Evolutionary conservation across 2,113 vertebrate genomes (phyloP), one percentile per base, ranked within the genome.

Genomic region (Scopus umbretta): DNA sequence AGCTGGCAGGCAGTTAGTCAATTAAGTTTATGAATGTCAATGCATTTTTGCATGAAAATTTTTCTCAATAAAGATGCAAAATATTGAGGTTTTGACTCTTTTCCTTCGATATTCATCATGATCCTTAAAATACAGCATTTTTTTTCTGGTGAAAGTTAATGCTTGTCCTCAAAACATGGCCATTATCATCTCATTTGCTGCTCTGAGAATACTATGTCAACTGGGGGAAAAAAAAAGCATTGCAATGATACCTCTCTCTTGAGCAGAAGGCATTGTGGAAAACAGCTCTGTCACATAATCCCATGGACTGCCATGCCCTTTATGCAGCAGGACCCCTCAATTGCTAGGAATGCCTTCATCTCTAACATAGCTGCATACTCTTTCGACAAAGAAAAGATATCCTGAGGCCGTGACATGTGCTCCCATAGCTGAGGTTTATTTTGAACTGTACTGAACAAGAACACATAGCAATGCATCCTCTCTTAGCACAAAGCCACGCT

Each of bases 401-500:
- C 61, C 55, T 85, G 49, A 95, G 87, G 62, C 71, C 79, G 50
- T 42, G 49, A n/a, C 81, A 72, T 65, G 45, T 42, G 53, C 66
- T 93, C 94, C 86, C 86, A 29, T 50, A 88, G 62, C 36, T 76
- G 74, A 85, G 43, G 40, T 94, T 82, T 84, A 89, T 86, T 96
- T 94, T 89, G 45, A 91, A 75, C 62, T 45, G 29, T 43, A 26
- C 30, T 67, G 79, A 95, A 65, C 47, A 67, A 88, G 63, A 76
- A 55, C 38, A 74, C 14, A 10, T 30, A 84, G 68, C 18, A 76
- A 62, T 55, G 52, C 17, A 73, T 88, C 66, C 45, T 86, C 45
- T 79, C 53, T 67, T 52, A 90, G 62, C 52, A 86, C 42, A 94
- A 90, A 95, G 73, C 45, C 79, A 83, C 29, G 45, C 50, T 91